phyloP scores from a whole-genome alignment of 2,888 invertebrate genomes.

The Muschampia plurimacula region DNA sequence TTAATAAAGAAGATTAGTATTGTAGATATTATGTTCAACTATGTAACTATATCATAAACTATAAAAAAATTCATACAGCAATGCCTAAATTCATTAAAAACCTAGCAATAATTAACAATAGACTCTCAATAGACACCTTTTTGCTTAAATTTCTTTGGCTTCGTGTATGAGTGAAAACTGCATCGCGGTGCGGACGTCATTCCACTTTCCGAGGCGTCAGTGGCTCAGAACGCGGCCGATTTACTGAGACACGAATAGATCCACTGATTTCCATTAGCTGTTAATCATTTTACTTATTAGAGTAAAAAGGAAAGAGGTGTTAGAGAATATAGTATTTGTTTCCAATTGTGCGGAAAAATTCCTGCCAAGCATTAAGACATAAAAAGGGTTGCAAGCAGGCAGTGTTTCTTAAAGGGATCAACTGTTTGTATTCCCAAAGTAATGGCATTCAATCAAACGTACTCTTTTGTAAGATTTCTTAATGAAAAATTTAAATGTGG shows the following conservation, averaged over 20 bases:
- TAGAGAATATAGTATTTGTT: background rate
- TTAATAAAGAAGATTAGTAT: too few relatives aligned
- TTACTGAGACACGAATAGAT: conserved; percentile 58
- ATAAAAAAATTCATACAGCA: too few relatives aligned
- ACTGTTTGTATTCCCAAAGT: too few relatives aligned
- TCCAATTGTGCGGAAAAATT: too few relatives aligned
- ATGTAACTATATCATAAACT: too few relatives aligned
- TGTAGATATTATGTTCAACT: too few relatives aligned
- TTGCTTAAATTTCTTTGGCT: conserved; percentile 62
- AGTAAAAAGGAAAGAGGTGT: background rate
- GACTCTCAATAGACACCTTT: background rate
- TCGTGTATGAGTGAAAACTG: conserved; percentile 81
- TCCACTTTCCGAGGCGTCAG: conserved; percentile 82
- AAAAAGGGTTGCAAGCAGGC: too few relatives aligned
- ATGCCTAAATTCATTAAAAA: background rate
- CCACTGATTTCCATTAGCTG: conserved; percentile 42
- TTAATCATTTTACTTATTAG: conserved; percentile 8
- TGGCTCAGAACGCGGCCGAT: conserved; percentile 68
- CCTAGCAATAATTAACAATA: background rate
- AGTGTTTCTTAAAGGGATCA: too few relatives aligned
- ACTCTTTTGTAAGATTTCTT: too few relatives aligned
- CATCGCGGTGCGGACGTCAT: conserved; percentile 80
- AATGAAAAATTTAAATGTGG: too few relatives aligned
- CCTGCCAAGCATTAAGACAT: too few relatives aligned
- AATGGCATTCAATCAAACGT: too few relatives aligned